A percentile compares a stretch with the other conserved stretches of the same genome.
phyloP scores from a whole-genome alignment of 2,888 invertebrate species.

The Willowsia nigromaculata region DNA sequence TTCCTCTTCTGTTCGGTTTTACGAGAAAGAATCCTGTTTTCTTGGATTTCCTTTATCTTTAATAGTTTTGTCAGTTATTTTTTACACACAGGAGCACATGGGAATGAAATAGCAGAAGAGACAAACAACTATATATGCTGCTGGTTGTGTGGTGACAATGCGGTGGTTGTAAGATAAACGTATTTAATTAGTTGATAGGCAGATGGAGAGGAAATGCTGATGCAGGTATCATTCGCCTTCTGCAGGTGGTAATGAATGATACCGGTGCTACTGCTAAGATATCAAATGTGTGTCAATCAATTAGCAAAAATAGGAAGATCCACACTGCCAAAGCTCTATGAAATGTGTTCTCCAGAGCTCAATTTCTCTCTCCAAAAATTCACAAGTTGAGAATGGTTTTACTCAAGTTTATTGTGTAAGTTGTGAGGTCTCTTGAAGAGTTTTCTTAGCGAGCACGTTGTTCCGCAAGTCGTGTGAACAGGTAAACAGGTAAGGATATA shows the following conservation, averaged over 20 bases:
- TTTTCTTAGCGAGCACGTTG: constrained; percentile 25
- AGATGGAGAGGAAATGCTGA: constrained; percentile 25
- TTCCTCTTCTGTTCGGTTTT: constrained; percentile 49
- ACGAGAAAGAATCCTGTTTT: constrained; percentile 60
- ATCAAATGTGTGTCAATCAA: constrained; percentile 69
- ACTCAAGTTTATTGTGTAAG: neutral
- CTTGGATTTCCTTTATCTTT: constrained; percentile 51
- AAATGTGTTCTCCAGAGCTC: neutral
- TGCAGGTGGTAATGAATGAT: constrained; percentile 61
- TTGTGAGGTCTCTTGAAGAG: neutral
- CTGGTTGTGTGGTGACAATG: constrained; percentile 21
- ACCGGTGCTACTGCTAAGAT: constrained; percentile 29
- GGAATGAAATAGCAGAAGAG: neutral
- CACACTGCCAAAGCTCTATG: neutral
- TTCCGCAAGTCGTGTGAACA: constrained; percentile 44
- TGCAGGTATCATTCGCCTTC: constrained; percentile 30
- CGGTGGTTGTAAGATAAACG: constrained; percentile 13
- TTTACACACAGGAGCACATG: constrained; percentile 35
- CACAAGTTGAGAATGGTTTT: neutral
- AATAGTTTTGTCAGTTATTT: constrained; percentile 60
- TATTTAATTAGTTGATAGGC: constrained; percentile 46
- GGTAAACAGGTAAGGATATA: constrained; percentile 67
- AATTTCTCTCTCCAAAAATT: constrained; percentile 4
- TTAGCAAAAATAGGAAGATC: constrained; percentile 25
- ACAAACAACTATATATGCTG: constrained; percentile 12